A percentile compares a stretch with the other conserved stretches of the same genome.
phyloP scores from a whole-genome alignment of 2,797 vertebrate genomes.

The Acrocephalus scirpaceus region DNA sequence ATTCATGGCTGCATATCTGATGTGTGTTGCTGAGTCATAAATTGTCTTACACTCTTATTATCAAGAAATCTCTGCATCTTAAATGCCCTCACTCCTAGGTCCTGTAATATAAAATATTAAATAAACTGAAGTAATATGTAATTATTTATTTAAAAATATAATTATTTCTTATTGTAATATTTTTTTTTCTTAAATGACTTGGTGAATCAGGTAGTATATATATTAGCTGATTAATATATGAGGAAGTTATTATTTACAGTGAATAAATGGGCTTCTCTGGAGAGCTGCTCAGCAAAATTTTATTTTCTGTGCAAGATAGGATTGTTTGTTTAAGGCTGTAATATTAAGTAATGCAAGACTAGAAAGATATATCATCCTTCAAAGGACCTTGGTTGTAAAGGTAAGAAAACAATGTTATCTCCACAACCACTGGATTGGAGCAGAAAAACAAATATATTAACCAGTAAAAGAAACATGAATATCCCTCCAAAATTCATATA shows the following conservation, averaged over 20 bases:
- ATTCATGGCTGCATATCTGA: not conserved
- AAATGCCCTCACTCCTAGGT: not conserved
- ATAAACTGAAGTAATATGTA: not conserved
- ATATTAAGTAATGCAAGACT: constrained; percentile 44
- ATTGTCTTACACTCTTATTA: not conserved
- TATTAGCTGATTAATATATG: not conserved
- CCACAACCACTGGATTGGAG: not conserved
- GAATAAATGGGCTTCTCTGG: not conserved
- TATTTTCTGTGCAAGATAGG: not conserved
- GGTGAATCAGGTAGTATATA: not conserved
- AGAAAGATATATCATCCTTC: constrained; percentile 66
- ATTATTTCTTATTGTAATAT: not conserved
- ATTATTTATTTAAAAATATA: not conserved
- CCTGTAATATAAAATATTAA: not conserved
- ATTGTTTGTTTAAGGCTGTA: constrained; percentile 38
- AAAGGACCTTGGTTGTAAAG: constrained; percentile 66
- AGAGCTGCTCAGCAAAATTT: not conserved
- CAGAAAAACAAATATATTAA: constrained; percentile 64
- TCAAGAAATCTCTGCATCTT: not conserved
- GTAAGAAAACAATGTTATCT: constrained; percentile 46
- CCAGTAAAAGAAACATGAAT: constrained; percentile 65
- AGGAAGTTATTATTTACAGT: not conserved
- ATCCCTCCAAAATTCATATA: constrained; percentile 60
- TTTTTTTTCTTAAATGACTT: not conserved
- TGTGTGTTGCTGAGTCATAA: not conserved